Evolutionary conservation across 2,888 invertebrate genomes (phyloP).

Genomic region (Gandaritis pyraliata): DNA sequence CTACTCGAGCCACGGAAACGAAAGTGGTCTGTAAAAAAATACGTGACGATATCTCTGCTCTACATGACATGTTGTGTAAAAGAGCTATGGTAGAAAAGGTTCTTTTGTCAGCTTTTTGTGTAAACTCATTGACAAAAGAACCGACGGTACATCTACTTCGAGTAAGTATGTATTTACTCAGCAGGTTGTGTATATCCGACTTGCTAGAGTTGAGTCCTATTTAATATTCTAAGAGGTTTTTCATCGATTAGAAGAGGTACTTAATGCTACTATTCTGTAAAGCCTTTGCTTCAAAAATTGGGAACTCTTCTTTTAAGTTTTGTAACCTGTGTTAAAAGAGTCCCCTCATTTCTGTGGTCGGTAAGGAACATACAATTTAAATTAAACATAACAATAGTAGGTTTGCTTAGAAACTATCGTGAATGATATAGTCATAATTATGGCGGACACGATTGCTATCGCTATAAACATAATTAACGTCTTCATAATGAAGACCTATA

Average conservation of each 20-base stretch:
- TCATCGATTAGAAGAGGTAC: background rate
- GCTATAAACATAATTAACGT: background rate
- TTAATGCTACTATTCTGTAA: background rate
- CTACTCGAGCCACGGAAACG: slow-evolving; percentile 39
- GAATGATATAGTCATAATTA: background rate
- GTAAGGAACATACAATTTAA: too few relatives aligned
- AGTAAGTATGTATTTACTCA: slow-evolving; percentile 31
- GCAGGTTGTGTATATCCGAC: slow-evolving; percentile 19
- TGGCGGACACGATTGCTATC: background rate
- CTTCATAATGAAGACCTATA: background rate
- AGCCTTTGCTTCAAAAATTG: too few relatives aligned
- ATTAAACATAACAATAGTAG: too few relatives aligned
- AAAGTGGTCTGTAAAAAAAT: slow-evolving; percentile 44
- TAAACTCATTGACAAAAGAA: slow-evolving; percentile 52
- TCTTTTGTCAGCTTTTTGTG: slow-evolving; percentile 54
- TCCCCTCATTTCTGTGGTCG: too few relatives aligned
- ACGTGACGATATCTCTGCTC: slow-evolving; percentile 38
- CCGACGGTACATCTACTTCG: slow-evolving; percentile 35
- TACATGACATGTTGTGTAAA: slow-evolving; percentile 46
- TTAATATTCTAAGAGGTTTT: slow-evolving; percentile 17
- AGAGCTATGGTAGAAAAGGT: slow-evolving; percentile 46
- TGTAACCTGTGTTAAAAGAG: too few relatives aligned
- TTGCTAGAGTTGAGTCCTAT: background rate
- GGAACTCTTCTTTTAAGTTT: too few relatives aligned
- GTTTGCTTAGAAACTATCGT: background rate